phyloP scores from a whole-genome alignment of 2,113 vertebrate genomes.

The Takifugu bimaculatus region DNA sequence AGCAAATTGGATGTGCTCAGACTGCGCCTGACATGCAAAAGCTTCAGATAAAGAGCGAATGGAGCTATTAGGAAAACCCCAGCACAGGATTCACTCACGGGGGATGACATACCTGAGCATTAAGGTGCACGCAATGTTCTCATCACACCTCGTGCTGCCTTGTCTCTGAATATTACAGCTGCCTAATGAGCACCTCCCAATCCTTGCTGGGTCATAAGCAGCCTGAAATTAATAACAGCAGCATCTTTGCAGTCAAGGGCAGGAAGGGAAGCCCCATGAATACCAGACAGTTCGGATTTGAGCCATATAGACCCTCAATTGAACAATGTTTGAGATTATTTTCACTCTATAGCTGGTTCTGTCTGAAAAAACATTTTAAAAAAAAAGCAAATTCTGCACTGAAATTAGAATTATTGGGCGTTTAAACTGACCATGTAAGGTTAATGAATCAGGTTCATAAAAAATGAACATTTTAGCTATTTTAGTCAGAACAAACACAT shows the following conservation, averaged over 20 bases:
- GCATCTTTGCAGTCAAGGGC: not conserved
- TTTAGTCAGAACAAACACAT: too few relatives aligned
- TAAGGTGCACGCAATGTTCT: constrained; percentile 22
- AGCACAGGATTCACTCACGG: constrained; percentile 1
- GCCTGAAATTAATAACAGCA: constrained; percentile 39
- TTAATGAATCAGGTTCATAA: too few relatives aligned
- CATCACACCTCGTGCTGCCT: constrained; percentile 30
- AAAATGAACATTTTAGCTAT: too few relatives aligned
- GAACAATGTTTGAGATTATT: too few relatives aligned
- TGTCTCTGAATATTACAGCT: constrained; percentile 35
- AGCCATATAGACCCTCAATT: too few relatives aligned
- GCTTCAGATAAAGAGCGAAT: constrained; percentile 3
- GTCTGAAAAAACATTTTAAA: too few relatives aligned
- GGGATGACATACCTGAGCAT: constrained; percentile 8
- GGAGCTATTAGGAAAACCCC: constrained; percentile 1
- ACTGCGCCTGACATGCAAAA: not conserved
- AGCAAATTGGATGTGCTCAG: not conserved
- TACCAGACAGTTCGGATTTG: too few relatives aligned
- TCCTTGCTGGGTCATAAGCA: constrained; percentile 41
- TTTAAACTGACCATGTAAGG: too few relatives aligned
- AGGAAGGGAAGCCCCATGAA: too few relatives aligned
- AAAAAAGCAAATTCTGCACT: too few relatives aligned
- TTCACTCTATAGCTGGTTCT: too few relatives aligned
- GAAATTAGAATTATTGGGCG: too few relatives aligned
- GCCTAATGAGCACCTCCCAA: constrained; percentile 49